Evolutionary conservation across 2,888 invertebrate species (phyloP), one percentile per base, ranked within the genome.

Genomic region (Caenorhabditis sulstoni): DNA sequence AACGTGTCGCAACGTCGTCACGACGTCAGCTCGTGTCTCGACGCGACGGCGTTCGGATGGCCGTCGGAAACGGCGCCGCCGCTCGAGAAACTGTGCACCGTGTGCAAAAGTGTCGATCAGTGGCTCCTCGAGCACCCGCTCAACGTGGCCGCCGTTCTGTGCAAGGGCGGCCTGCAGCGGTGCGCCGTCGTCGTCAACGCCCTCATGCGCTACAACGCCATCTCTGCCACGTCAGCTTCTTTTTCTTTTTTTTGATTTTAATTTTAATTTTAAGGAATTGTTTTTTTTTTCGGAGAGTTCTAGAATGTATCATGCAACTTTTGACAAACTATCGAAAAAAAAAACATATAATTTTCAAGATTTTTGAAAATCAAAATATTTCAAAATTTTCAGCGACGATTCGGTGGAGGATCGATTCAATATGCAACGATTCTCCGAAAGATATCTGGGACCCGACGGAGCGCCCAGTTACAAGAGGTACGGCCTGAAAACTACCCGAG

Each of bases 171-270:
- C 90, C 93, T 94, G 87, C 95, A 95, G 89, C 93, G 96, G 71
- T 93, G 95, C 39, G 96, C 95, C 53, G 94, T 95, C 62, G 93
- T 96, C 82, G 94, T 96, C 80, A 95, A 95, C 22, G 95, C 96
- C 14, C 96, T 95, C 92, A 95, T 96, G 94, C 95, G 96, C 92
- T 96, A 96, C 92, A 95, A 95, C 85, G 95, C 94, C 90, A 96
- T 96, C 89, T 96, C 96, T 92, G 95, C 95, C 65, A 92, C 89
- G 91, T 91, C 78, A 37, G 83, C 57, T 66, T 64, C 18, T 47
- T 29, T 29, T 29, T 29, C 29, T 29, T 29, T 29, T 29, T 29
- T 29, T 29, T 29, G 3, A 29, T 29, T 44, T 44, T 16, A 7
- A 7, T 44, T 44, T 44, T 44, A n/a, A 44, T 44, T 39, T 39